A percentile compares a stretch with the other conserved stretches of the same genome.
Evolutionary conservation across 2,888 invertebrate species (phyloP).

Genomic region (Melanostoma mellinum): DNA sequence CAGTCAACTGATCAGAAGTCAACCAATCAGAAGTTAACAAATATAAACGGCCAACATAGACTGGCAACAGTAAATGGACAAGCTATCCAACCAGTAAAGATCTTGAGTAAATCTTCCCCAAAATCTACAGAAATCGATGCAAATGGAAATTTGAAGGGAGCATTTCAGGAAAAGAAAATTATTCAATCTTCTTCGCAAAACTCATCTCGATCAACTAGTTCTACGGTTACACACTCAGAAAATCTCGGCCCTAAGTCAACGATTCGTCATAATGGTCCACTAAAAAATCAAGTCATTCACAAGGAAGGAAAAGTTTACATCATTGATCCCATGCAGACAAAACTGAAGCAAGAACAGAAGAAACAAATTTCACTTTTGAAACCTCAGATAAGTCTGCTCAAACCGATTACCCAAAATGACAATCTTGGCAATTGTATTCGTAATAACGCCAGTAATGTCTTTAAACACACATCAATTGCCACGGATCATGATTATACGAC

Average conservation of each 20-base stretch:
- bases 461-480: slow-evolving; percentile 65
- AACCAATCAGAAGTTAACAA: slow-evolving; percentile 21
- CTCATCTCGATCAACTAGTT: slow-evolving; percentile 5
- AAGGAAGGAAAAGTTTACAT: slow-evolving; percentile 81
- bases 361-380: slow-evolving; percentile 80
- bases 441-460: slow-evolving; percentile 65
- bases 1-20: slow-evolving; percentile 16
- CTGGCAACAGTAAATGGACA: slow-evolving; percentile 26
- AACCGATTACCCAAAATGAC: slow-evolving; percentile 73
- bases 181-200: slow-evolving; percentile 1
- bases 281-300: slow-evolving; percentile 78
- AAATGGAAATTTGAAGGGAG: slow-evolving; percentile 14
- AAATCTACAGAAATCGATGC: slow-evolving; percentile 9
- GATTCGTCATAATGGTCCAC: slow-evolving; percentile 45
- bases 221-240: slow-evolving; percentile 9
- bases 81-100: slow-evolving; percentile 4
- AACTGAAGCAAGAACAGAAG: slow-evolving; percentile 78
- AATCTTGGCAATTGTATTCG: slow-evolving; percentile 60
- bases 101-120: slow-evolving; percentile 5
- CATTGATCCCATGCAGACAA: slow-evolving; percentile 80
- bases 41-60: slow-evolving; percentile 32
- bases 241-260: slow-evolving; percentile 16
- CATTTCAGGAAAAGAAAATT: slow-evolving; percentile 1
- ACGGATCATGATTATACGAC: slow-evolving; percentile 64
- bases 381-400: slow-evolving; percentile 80